These are phyloP conservation scores for Eriocheir sinensis DNA, from an alignment of 1,140 invertebrate genomes.

Conservation along the genomic window DNA sequence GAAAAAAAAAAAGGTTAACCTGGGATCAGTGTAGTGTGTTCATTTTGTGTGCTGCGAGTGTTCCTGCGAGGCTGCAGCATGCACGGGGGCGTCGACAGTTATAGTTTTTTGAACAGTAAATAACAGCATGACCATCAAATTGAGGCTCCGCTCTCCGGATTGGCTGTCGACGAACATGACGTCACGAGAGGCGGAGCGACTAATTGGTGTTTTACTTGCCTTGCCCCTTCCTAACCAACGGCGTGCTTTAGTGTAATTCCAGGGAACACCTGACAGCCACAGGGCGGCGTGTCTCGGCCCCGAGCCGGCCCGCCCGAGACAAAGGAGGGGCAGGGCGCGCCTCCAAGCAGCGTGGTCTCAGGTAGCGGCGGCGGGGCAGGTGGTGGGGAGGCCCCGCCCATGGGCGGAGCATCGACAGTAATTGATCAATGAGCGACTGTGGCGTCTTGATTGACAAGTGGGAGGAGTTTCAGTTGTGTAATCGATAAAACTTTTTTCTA, in stretches of 20 bases:
- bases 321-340: background rate
- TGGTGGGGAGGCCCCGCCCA: conserved; percentile 54
- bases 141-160: too few species aligned
- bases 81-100: too few species aligned
- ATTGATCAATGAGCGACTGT: conserved; percentile 75
- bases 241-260: background rate
- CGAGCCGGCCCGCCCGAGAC: background rate
- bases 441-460: conserved; percentile 71
- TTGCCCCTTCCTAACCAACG: background rate
- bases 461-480: conserved; percentile 63
- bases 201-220: background rate
- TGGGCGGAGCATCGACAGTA: conserved; percentile 60
- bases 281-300: background rate
- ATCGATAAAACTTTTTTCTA: conserved; percentile 72
- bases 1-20: too few species aligned
- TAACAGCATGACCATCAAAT: too few species aligned
- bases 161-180: conserved; percentile 40
- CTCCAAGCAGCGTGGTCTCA: background rate
- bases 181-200: conserved; percentile 53
- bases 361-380: background rate
- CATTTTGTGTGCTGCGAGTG: too few species aligned
- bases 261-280: background rate
- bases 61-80: too few species aligned
- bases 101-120: too few species aligned
- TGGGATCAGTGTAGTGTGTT: too few species aligned